phyloP scores from a whole-genome alignment of 2,888 invertebrate species.

The Tachystola acroxantha region DNA sequence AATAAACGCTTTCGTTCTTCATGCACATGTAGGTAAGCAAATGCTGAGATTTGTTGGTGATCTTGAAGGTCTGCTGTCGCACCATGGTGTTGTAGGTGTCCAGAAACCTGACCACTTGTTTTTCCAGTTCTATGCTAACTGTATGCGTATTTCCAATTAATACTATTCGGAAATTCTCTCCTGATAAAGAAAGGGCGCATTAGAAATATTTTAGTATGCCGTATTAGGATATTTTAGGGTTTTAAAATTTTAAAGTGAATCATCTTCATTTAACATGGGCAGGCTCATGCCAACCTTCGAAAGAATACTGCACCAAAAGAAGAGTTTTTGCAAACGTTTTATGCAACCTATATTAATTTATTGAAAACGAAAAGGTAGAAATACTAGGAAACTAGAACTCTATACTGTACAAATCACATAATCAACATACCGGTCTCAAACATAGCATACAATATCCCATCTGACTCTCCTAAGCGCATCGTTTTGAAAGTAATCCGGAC shows the following conservation, averaged over 20 bases:
- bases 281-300: no score
- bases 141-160: conserved; percentile 61
- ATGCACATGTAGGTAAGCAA: conserved; percentile 78
- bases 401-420: no score
- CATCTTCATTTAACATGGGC: no score
- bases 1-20: conserved; percentile 58
- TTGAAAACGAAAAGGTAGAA: no score
- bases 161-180: conserved; percentile 67
- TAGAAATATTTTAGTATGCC: not conserved
- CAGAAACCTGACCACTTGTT: conserved; percentile 66
- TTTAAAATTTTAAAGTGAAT: no score
- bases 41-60: conserved; percentile 76
- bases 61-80: conserved; percentile 64
- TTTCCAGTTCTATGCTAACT: conserved; percentile 69
- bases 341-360: no score
- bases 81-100: conserved; percentile 79
- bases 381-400: not conserved
- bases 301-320: no score
- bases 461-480: conserved; percentile 53
- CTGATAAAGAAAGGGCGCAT: conserved; percentile 40
- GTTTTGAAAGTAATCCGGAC: conserved; percentile 73
- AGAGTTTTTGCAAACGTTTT: not conserved
- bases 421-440: conserved; percentile 64
- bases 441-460: conserved; percentile 39
- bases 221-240: not conserved